Evolutionary conservation across 2,113 vertebrate genomes (phyloP), one percentile per base, ranked within the genome.

Genomic region (Ciconia stormi): DNA sequence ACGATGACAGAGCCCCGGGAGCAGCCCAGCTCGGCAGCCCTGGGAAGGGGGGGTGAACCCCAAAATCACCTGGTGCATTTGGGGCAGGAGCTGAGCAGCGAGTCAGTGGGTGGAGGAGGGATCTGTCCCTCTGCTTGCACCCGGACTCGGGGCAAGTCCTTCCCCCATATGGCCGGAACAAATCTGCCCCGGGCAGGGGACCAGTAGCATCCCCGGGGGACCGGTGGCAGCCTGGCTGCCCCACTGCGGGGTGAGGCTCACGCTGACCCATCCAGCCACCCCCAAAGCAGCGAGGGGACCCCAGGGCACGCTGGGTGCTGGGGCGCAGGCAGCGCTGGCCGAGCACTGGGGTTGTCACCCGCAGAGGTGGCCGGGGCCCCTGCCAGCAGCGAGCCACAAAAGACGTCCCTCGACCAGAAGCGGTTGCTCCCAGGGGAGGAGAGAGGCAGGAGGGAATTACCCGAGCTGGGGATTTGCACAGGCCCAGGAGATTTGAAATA

Each of bases 401-500:
- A 25, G 38, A 2, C 2, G 9, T 38, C 69, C 52, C 56, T 76
- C 3, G 0, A 1, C 2, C 66, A 55, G 78, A 74, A 40, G 17
- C 3, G 3, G 21, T 30, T 1, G 21, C 62, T 92, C 74, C 67
- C 55, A 1, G 38, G 78, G 56, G 70, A 94, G 65, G 17, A 52
- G 81, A 18, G 90, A 93, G 81, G 95, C 96, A 96, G 96, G 91
- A 96, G 95, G 96, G 94, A 97, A 96, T 97, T 95, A 95, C 94
- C 47, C 9, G 11, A 50, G 69, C 29, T 0, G 0, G 77, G 89
- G 95, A 97, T 97, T 97, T 96, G 89, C 95, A 62, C 53, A 17
- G 94, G 63, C 87, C 91, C 82, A 58, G 80, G 80, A 91, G 95
- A 84, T 96, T 92, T 87, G 94, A 89, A 92, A 83, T 62, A 92